A percentile compares a stretch with the other conserved stretches of the same genome.
phyloP scores from a whole-genome alignment of 2,888 invertebrate genomes.

The Orchestes rusci region DNA sequence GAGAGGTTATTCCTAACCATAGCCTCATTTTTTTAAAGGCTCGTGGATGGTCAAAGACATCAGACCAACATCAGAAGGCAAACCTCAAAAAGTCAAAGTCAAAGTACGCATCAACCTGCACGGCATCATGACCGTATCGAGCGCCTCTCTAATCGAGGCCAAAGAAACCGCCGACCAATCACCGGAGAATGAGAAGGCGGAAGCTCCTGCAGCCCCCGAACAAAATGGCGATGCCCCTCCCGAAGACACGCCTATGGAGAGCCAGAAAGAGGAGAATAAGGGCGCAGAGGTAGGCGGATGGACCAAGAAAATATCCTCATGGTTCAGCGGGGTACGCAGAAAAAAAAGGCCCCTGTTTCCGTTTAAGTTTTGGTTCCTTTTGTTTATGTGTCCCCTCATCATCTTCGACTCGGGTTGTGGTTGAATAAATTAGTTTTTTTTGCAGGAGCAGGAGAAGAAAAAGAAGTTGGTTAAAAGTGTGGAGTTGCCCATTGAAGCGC shows the following conservation, averaged over 20 bases:
- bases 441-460: constrained; percentile 58
- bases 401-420: no score
- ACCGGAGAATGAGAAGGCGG: constrained; percentile 32
- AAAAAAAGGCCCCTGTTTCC: constrained; percentile 32
- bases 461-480: constrained; percentile 74
- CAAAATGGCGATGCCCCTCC: constrained; percentile 26
- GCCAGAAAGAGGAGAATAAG: constrained; percentile 38
- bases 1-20: no score
- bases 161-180: constrained; percentile 46
- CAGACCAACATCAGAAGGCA: constrained; percentile 79
- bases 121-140: constrained; percentile 82
- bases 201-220: constrained; percentile 44
- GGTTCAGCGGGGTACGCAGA: constrained; percentile 47
- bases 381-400: constrained; percentile 18
- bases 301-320: constrained; percentile 47
- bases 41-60: constrained; percentile 75
- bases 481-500: constrained; percentile 77
- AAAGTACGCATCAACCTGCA: constrained; percentile 92
- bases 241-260: constrained; percentile 39
- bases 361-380: constrained; percentile 33
- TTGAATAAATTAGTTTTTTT: not conserved
- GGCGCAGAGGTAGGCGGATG: constrained; percentile 46
- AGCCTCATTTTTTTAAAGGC: constrained; percentile 45
- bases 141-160: constrained; percentile 77
- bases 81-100: constrained; percentile 91